Conservation (phyloP, 2,113 vertebrate species). For the Poeciliopsis prolifica region DNA sequence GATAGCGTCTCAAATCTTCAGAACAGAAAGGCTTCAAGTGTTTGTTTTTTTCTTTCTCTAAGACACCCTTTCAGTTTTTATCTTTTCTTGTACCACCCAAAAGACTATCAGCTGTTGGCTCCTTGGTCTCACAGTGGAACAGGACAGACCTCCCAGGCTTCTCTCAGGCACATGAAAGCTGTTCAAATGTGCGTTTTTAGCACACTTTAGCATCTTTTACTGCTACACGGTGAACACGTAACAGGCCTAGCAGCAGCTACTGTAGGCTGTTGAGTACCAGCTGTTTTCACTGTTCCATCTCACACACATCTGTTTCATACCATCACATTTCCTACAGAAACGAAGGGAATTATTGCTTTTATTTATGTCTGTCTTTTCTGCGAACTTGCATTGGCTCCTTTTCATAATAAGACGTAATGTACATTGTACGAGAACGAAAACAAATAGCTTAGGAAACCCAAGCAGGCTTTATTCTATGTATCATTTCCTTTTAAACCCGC, state of each 20-base stretch:
- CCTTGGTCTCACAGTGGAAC: conserved; percentile 44
- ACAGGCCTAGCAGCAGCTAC: conserved; percentile 29
- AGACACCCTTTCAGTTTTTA: conserved; percentile 37
- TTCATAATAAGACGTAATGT: neutral
- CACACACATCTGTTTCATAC: conserved; percentile 16
- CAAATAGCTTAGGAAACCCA: neutral
- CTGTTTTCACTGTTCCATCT: conserved; percentile 31
- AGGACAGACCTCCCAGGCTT: conserved; percentile 19
- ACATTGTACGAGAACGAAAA: neutral
- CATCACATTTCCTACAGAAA: neutral
- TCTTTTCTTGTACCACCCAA: conserved; percentile 15
- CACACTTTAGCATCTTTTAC: conserved; percentile 45
- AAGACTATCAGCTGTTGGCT: conserved; percentile 22
- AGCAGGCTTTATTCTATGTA: neutral
- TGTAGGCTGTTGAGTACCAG: conserved; percentile 37
- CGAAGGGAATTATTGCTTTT: neutral
- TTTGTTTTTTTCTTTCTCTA: conserved; percentile 22
- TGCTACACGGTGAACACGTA: conserved; percentile 46
- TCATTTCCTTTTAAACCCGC: neutral
- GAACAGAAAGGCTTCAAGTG: conserved; percentile 21
- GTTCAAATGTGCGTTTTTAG: conserved; percentile 58
- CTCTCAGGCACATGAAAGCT: conserved; percentile 28
- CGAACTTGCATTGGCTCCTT: neutral
- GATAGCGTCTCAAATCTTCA: conserved; percentile 43
- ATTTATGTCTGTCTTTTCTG: neutral